Evolutionary conservation across 2,888 invertebrate genomes (phyloP), one percentile per base, ranked within the genome.

Genomic region (Antheraea yamamai): DNA sequence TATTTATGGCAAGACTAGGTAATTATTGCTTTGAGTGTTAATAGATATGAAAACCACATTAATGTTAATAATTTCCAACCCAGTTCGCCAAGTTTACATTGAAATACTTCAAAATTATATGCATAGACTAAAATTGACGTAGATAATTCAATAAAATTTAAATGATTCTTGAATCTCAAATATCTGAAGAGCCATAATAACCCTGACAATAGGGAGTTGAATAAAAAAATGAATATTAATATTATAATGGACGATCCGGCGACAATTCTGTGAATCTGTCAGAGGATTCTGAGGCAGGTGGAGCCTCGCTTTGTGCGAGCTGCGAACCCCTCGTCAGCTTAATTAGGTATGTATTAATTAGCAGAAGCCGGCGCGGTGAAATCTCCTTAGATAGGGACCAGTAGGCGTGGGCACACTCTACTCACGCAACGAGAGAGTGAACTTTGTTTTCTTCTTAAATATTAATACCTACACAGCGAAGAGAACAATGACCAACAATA

Each of bases 331-430:
- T 77, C 77, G 78, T 79, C 79, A 73, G 77, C 79, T 81, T 87
- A 84, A 87, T 87, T 85, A 86, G 82, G 76, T 77, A 81, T 79
- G 79, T 83, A 83, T 83, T 86, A 84, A 87, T 87, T 85, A 86
- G 80, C 75, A 79, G 76, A 77, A 78, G 78, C 68, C 52, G 76
- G 75, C 72, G 74, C 47, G 61, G 58, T 76, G 75, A 75, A 78
- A 76, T 74, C 74, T 75, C 73, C 74, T 76, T 74, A 76, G 76
- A 73, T 73, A 61, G 58, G 51, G 23, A 75, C 47, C 47, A 61
- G 58, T 58, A 30, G 16, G 61, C 14, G 26, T 14, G 2, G 39
- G 70, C 39, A 75, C 52, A 75, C 23, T 72, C 20, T 18, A 12
- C 47, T 26, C 58, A 72, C 74, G 39, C 30, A 47, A 71, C 23